Evolutionary conservation across 2,888 invertebrate species (phyloP).

Genomic region (Lithophane ornitopus): DNA sequence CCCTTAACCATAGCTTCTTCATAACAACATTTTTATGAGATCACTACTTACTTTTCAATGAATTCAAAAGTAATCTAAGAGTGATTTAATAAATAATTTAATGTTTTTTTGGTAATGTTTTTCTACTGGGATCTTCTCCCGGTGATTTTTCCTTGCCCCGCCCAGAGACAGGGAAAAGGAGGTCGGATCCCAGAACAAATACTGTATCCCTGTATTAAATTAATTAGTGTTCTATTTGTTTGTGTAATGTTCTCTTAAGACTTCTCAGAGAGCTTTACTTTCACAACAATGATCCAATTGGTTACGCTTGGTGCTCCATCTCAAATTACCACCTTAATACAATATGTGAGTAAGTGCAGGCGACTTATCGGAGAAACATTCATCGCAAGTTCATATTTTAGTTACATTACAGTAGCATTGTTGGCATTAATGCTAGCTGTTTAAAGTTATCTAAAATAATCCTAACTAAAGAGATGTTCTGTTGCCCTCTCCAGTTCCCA

Average conservation of each 20-base stretch:
- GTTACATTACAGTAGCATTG: conserved; percentile 55
- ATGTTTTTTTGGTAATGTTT: background rate
- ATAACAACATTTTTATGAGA: background rate
- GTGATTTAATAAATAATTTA: background rate
- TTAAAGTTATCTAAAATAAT: conserved; percentile 40
- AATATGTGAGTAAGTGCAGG: conserved; percentile 30
- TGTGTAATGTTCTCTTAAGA: background rate
- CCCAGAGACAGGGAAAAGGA: background rate
- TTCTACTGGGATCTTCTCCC: background rate
- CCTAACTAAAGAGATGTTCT: conserved; percentile 91
- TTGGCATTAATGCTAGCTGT: conserved; percentile 50
- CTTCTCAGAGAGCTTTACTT: background rate
- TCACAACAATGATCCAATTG: background rate
- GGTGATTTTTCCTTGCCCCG: background rate
- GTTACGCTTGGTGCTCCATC: background rate
- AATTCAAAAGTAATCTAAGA: background rate
- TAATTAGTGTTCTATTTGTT: background rate
- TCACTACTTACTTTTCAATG: background rate
- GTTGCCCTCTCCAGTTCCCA: conserved; percentile 98
- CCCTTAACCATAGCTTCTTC: background rate
- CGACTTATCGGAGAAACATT: conserved; percentile 43
- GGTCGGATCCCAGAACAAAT: background rate
- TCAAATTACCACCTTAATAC: conserved; percentile 21
- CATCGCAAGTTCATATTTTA: conserved; percentile 44
- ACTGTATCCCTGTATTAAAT: background rate